phyloP scores from a whole-genome alignment of 2,113 vertebrate species.

The Stegostoma tigrinum region DNA sequence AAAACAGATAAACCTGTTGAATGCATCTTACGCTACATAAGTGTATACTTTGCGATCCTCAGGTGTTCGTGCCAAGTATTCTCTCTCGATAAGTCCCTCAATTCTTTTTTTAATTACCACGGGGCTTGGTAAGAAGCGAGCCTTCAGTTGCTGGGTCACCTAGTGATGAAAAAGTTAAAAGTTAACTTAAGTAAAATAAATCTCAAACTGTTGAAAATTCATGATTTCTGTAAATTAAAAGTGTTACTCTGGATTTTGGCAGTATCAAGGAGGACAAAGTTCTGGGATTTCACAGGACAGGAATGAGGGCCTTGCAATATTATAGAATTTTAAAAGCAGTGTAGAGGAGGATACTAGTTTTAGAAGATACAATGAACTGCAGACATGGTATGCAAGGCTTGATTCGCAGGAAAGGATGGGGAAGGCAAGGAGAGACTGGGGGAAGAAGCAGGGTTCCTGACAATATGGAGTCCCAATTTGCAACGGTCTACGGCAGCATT shows the following conservation, averaged over 20 bases:
- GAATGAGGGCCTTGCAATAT: background rate
- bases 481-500: background rate
- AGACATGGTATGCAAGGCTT: background rate
- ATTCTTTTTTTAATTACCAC: slow-evolving; percentile 98
- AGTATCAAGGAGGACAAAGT: background rate
- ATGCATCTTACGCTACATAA: slow-evolving; percentile 86
- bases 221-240: background rate
- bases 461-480: background rate
- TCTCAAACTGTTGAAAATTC: background rate
- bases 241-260: background rate
- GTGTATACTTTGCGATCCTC: slow-evolving; percentile 98
- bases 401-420: background rate
- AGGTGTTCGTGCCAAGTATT: slow-evolving; percentile 95
- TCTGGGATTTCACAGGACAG: background rate
- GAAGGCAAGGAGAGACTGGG: background rate
- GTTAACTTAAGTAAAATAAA: background rate
- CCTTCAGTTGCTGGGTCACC: slow-evolving; percentile 94
- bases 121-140: slow-evolving; percentile 90
- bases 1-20: slow-evolving; percentile 64
- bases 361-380: background rate
- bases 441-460: background rate
- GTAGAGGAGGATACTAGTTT: background rate
- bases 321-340: background rate
- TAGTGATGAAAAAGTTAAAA: slow-evolving; percentile 48
- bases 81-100: slow-evolving; percentile 99